Conservation (phyloP, 2,888 invertebrate genomes). For the Dioctria rufipes region DNA sequence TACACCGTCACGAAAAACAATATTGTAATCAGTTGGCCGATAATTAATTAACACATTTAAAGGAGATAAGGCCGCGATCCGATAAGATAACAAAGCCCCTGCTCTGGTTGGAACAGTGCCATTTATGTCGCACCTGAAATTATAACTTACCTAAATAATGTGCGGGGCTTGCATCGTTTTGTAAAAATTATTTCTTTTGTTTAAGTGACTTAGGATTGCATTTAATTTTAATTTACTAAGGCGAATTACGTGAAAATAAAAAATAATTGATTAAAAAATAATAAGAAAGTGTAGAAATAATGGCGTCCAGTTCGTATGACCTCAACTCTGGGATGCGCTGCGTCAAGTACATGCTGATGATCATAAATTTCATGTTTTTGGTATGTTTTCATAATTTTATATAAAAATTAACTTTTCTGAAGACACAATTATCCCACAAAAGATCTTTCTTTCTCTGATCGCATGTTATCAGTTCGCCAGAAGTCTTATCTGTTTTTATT, state of each 20-base stretch:
- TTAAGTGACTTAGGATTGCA: background rate
- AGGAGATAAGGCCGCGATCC: background rate
- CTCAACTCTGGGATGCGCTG: slow-evolving; percentile 80
- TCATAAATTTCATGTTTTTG: slow-evolving; percentile 81
- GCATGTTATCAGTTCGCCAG: too few relatives aligned
- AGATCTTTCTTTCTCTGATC: too few relatives aligned
- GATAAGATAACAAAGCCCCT: slow-evolving; percentile 18
- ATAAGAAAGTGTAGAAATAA: slow-evolving; percentile 58
- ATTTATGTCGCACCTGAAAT: background rate
- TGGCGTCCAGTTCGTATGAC: slow-evolving; percentile 65
- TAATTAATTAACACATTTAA: slow-evolving; percentile 45
- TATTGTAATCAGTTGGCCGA: slow-evolving; percentile 29
- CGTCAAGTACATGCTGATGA: slow-evolving; percentile 83
- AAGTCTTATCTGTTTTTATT: too few relatives aligned
- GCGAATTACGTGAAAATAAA: background rate
- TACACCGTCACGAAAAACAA: slow-evolving; percentile 8
- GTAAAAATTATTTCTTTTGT: background rate
- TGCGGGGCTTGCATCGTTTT: background rate
- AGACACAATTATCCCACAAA: too few relatives aligned
- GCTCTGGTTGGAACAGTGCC: background rate
- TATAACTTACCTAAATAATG: background rate
- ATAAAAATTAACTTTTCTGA: too few relatives aligned
- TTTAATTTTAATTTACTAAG: background rate
- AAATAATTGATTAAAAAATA: background rate
- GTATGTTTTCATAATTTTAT: background rate